Percentiles rank a stretch among this genome's conserved stretches.
Evolutionary conservation across 2,797 vertebrate genomes (phyloP).

Genomic region (Propithecus deckenii): DNA sequence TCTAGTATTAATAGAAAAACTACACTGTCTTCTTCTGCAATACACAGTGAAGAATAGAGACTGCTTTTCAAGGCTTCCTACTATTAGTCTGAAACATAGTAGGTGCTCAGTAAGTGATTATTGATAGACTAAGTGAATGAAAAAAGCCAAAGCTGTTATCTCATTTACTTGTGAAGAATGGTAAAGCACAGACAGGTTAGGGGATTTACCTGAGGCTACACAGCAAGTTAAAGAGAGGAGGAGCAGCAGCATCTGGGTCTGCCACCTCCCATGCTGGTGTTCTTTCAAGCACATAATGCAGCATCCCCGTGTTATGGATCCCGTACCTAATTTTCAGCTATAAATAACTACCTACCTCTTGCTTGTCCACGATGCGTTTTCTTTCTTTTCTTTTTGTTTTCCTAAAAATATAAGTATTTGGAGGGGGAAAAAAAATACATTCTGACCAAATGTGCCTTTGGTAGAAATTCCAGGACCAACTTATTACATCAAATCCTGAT

Average conservation of each 20-base stretch:
- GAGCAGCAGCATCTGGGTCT: neutral
- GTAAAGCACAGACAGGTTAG: neutral
- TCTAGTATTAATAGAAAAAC: neutral
- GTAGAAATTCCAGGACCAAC: slow-evolving; percentile 2
- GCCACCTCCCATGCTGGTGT: neutral
- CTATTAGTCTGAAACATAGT: neutral
- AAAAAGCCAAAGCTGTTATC: neutral
- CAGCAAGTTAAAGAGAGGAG: neutral
- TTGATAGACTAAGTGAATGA: neutral
- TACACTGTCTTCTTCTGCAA: neutral
- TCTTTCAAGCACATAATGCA: neutral
- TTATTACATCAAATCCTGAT: slow-evolving; percentile 61
- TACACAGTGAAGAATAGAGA: neutral
- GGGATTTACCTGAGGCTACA: neutral
- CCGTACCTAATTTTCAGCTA: neutral
- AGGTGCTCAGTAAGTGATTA: neutral
- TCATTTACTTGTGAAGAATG: neutral
- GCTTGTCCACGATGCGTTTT: neutral
- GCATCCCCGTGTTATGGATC: too few relatives aligned
- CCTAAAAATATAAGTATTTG: slow-evolving; percentile 55
- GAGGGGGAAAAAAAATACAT: slow-evolving; percentile 50
- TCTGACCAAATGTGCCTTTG: slow-evolving; percentile 56
- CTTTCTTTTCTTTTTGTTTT: neutral
- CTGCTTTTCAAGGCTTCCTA: neutral
- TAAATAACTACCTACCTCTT: neutral